Evolutionary conservation across 2,797 vertebrate genomes (phyloP).

Genomic region (Typhlichthys subterraneus): DNA sequence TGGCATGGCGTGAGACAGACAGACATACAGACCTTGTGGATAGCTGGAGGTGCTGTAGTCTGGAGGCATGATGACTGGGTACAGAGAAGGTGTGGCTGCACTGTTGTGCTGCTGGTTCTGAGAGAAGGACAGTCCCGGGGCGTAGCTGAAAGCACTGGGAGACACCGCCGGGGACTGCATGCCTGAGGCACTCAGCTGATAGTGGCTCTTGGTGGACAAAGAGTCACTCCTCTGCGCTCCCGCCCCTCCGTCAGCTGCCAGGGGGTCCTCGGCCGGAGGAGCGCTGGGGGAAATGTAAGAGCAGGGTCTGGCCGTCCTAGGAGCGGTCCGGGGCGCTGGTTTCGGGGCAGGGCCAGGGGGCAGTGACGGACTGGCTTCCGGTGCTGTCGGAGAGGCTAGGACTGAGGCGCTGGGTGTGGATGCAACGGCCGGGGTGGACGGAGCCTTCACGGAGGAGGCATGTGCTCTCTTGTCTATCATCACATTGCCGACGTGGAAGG

Average conservation of each 20-base stretch:
- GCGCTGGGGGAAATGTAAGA: conserved; percentile 78
- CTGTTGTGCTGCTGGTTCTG: conserved; percentile 58
- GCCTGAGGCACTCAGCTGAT: conserved; percentile 74
- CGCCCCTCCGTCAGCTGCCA: conserved; percentile 46
- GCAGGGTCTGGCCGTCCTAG: conserved; percentile 60
- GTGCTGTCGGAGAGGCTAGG: conserved; percentile 6
- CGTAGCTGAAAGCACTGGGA: conserved; percentile 74
- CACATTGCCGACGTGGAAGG: conserved; percentile 89
- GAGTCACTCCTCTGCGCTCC: conserved; percentile 63
- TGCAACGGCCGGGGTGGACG: conserved; percentile 30
- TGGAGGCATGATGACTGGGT: conserved; percentile 80
- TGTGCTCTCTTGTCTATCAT: conserved; percentile 80
- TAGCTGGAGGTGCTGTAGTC: conserved; percentile 82
- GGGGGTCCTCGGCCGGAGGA: conserved; percentile 78
- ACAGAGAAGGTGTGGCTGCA: conserved; percentile 63
- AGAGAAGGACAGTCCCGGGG: conserved; percentile 81
- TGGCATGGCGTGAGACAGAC: background rate
- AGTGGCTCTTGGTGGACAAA: conserved; percentile 84
- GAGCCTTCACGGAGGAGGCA: conserved; percentile 55
- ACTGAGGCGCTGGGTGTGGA: background rate
- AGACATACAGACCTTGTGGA: conserved; percentile 83
- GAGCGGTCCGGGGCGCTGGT: conserved; percentile 48
- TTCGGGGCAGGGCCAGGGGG: conserved; percentile 67
- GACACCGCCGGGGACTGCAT: conserved; percentile 54
- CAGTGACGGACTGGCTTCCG: conserved; percentile 3